Evolutionary conservation across 2,797 vertebrate genomes (phyloP), one percentile per base, ranked within the genome.

Genomic region (Ceyx erithaca): DNA sequence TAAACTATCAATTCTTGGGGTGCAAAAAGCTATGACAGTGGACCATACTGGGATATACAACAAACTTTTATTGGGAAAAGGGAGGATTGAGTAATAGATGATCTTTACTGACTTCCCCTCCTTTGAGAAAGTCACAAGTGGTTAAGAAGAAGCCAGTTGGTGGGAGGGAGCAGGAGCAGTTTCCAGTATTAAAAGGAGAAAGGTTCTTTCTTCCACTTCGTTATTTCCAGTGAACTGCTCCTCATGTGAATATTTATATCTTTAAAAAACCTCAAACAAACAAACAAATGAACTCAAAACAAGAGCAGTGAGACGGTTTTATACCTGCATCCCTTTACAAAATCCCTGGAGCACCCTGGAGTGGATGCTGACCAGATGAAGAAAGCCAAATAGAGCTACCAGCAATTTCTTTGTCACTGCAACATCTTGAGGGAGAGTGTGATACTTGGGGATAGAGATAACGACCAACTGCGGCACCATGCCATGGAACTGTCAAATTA

Each of bases 401-500:
- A 52, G 62, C 10, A 19, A 64, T 70, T 88, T 61, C 61, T 80
- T 82, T 91, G 84, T 80, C 68, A 14, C 57, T 43, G 35, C 12
- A 64, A 19, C 31, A 46, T 84, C 80, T 77, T 80, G 37, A 12
- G 3, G 20, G 41, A 89, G 51, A 31, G 64, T 6, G 4, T 2
- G 7, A 22, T 86, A 71, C 58, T 67, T 57, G 58, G 31, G 66
- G 46, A 77, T 26, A 40, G 35, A 85, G 91, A 91, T 71, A 82
- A 85, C 0, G 3, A 85, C 86, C 88, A 66, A 30, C 58, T 67
- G 84, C 95, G 94, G 95, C 93, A 94, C 78, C 79, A 85, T 78
- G 95, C 90, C 90, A 93, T 51, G 62, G 84, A 92, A 10, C 86
- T 93, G 91, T 93, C 90, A 89, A 69, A 87, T 94, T 92, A 82